These are phyloP conservation scores for Metopolophium dirhodum DNA, from an alignment of 1,140 invertebrate genomes.

Conservation along the genomic window DNA sequence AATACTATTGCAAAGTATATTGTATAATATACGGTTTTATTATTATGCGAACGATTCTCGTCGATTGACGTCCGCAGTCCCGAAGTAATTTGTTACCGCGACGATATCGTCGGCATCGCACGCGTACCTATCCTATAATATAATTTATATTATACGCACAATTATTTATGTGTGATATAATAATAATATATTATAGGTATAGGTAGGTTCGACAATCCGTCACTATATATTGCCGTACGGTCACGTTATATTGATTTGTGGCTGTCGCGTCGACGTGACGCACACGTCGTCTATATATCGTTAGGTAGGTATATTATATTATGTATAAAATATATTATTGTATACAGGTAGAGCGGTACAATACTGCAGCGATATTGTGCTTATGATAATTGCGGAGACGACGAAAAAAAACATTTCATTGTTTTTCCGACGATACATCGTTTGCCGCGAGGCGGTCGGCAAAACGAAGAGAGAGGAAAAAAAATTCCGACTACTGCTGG, in stretches of 20 bases:
- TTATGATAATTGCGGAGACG: not conserved
- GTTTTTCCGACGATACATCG: not conserved
- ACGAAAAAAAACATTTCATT: not conserved
- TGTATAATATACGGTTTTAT: not conserved
- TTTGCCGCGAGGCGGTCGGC: too few species aligned
- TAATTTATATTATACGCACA: not conserved
- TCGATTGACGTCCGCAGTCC: not conserved
- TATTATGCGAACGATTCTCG: not conserved
- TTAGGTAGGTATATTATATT: too few species aligned
- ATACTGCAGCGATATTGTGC: not conserved
- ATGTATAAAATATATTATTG: too few species aligned
- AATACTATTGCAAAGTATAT: not conserved
- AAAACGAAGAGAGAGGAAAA: not conserved
- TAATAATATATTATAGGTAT: not conserved
- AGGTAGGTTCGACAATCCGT: not conserved
- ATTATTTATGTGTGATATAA: not conserved
- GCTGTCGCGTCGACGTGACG: not conserved
- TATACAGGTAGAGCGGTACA: too few species aligned
- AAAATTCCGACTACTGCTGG: not conserved
- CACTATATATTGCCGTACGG: not conserved
- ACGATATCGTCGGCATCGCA: not conserved
- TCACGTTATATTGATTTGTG: constrained; percentile 14
- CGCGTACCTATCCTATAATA: not conserved
- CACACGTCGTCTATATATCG: not conserved
- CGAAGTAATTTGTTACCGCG: constrained; percentile 6